Percentiles rank a stretch among this genome's conserved stretches.
phyloP scores from a whole-genome alignment of 1,140 invertebrate genomes.

The Conus betulinus region DNA sequence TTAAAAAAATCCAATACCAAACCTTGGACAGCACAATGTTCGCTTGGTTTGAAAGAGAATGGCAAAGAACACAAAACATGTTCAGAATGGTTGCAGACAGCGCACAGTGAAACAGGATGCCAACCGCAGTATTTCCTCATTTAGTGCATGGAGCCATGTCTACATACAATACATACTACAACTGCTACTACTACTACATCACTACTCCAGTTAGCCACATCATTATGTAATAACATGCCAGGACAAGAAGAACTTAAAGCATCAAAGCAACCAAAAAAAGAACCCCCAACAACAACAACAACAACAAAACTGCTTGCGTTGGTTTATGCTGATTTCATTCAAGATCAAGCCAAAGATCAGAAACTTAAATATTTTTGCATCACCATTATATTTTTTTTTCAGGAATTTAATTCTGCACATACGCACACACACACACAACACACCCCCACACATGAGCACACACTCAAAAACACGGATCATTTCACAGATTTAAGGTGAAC shows the following conservation, averaged over 20 bases:
- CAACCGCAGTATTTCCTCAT: not conserved
- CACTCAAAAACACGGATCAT: not conserved
- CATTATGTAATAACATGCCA: not conserved
- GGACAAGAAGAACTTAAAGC: not conserved
- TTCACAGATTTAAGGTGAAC: not conserved
- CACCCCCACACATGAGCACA: not conserved
- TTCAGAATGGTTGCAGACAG: not conserved
- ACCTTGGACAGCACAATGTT: too few species aligned
- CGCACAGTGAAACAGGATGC: not conserved
- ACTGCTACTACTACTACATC: not conserved
- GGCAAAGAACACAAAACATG: not conserved
- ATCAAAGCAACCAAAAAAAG: not conserved
- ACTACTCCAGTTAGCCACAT: not conserved
- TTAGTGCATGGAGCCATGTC: slow-evolving; percentile 1
- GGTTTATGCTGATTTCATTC: not conserved
- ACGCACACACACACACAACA: not conserved
- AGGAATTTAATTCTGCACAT: not conserved
- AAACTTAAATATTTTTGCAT: not conserved
- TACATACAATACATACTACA: not conserved
- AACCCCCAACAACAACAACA: not conserved
- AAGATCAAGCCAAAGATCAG: not conserved
- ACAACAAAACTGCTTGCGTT: not conserved
- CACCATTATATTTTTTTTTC: not conserved
- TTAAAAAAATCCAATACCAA: not conserved
- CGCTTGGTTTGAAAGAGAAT: not conserved